Evolutionary conservation across 1,140 invertebrate species (phyloP), one percentile per base, ranked within the genome.

Genomic region (Euura lappo): DNA sequence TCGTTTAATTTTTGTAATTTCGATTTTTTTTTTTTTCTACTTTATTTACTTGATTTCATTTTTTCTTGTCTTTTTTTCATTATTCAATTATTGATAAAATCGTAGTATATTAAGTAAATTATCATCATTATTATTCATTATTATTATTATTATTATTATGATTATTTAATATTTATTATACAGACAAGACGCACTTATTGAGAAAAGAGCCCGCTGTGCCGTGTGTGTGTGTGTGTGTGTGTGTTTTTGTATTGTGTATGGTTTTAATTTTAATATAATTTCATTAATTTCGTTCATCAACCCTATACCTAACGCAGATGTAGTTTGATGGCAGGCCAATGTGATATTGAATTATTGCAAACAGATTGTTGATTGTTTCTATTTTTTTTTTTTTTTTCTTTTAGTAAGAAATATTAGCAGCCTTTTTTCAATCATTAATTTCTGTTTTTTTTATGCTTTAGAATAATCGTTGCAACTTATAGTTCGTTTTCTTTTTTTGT

Each of bases 111-210:
- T 28, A 28, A 28, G 28, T 28, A 28, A 28, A 28, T 28, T 28
- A 28, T 28, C 28, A 28, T 28, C 28, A 28, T 28, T 1, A 28
- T 28, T 28, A 28, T 28, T 28, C 1, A 28, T 28, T 28, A 28
- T 28, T 28, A 28, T 28, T 28, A 28, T 28, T 28, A 28, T 28
- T 28, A 28, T 28, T 80, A 78, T 80, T 79, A 79, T 79, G 73
- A 76, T 75, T 75, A 28, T 28, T 28, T 28, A 28, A 73, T 81
- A 77, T 72, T 74, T 71, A 70, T 76, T 71, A 10, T 67, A 67
- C 8, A 68, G 66, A 68, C 66, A 44, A 68, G 66, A 68, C 28
- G 44, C 66, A 68, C 66, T 68, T 68, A 3, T 68, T 28, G 8
- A 68, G 42, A 64, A 68, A 75, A 74, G 75, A 76, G 72, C 73